phyloP scores from a whole-genome alignment of 1,140 invertebrate genomes.

The Sycobia sp. region DNA sequence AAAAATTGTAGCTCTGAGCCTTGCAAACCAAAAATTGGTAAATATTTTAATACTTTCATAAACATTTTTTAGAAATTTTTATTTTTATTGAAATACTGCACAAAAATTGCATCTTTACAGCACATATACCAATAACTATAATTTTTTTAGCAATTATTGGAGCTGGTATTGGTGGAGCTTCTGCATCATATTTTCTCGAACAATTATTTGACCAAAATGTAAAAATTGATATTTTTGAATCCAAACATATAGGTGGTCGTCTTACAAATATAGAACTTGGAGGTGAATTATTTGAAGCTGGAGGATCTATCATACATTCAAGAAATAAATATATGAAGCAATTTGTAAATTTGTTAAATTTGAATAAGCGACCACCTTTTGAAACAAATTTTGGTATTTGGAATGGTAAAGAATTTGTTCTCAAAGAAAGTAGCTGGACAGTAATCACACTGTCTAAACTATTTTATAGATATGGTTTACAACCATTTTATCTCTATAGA shows the following conservation, averaged over 20 bases:
- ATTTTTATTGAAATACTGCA: not conserved
- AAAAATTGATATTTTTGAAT: constrained; percentile 65
- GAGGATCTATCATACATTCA: constrained; percentile 67
- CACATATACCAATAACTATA: not conserved
- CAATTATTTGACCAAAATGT: constrained; percentile 61
- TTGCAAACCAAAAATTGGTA: constrained; percentile 40
- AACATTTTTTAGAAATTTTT: not conserved
- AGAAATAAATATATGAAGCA: constrained; percentile 67
- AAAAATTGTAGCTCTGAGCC: constrained; percentile 17
- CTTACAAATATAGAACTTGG: constrained; percentile 61
- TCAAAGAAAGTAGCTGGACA: constrained; percentile 60
- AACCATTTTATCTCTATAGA: constrained; percentile 52
- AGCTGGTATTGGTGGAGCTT: constrained; percentile 69
- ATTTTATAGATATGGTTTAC: constrained; percentile 66
- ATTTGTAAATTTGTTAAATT: constrained; percentile 58
- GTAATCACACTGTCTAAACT: constrained; percentile 59
- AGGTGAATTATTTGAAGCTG: constrained; percentile 65
- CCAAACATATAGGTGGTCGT: constrained; percentile 65
- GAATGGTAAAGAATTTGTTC: constrained; percentile 64
- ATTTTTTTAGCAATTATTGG: constrained; percentile 65
- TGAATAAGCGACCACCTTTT: constrained; percentile 36
- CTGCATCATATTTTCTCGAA: constrained; percentile 65
- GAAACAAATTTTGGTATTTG: constrained; percentile 61
- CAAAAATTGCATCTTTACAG: too few relatives aligned
- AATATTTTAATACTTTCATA: constrained; percentile 8